Base-by-base conservation (phyloP, 2,113 vertebrate species). In the Glaucomys volans region DNA sequence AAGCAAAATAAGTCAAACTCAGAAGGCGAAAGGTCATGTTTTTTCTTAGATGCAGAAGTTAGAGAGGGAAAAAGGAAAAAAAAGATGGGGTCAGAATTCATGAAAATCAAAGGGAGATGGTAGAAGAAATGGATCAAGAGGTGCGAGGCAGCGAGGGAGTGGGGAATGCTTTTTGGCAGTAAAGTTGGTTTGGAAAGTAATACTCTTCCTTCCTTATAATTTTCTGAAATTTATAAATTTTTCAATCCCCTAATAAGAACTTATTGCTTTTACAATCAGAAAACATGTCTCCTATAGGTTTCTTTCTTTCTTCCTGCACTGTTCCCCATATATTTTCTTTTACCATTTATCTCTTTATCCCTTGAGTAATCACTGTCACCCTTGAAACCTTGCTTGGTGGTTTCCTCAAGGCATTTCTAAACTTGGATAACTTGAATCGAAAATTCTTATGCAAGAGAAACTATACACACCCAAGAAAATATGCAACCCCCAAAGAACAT, bases 181-280 rank as follows among this genome's bases (percentile, higher is more conserved):
- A 42, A 87, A 44, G 30, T 77, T 54, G 30, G 2, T 52, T 81
- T 76, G 47, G 74, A 87, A 94, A 14, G 1, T 71, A 62, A 54
- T 64, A 64, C 30, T 37, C 35, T 59, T 69, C 75, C 71, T 93
- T 80, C 35, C 30, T 52, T 22, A 89, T 0, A 80, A n/a, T 66
- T 59, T 74, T 90, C 47, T 90, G 30, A 86, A 85, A 74, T 83
- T 32, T 77, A 71, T 83, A 52, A 24, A 40, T 94, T 85, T 85
- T 91, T 62, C 62, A 82, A 59, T 74, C 80, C 72, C 35, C 30
- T 37, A 54, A 54, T 13, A 91, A 82, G 20, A 86, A 62, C 6
- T 18, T 50, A 42, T 10, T 28, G 52, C 28, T 54, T 88, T 69
- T 71, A 69, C 17, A 52, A 17, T 80, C 24, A 83, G 44, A 24